phyloP scores from a whole-genome alignment of 2,888 invertebrate genomes.

The Muschampia plurimacula region DNA sequence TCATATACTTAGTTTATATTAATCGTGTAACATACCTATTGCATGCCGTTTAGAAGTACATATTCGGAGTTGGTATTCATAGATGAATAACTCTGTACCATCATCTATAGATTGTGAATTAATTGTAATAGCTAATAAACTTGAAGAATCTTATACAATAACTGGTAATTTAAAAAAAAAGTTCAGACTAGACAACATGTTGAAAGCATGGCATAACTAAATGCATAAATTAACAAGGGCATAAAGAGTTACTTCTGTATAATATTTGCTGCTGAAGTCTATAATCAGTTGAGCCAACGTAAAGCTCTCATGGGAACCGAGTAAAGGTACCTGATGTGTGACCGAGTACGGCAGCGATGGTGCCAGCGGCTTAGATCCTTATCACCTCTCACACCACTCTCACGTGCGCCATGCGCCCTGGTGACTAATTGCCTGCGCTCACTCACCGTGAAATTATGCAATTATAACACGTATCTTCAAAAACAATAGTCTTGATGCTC shows the following conservation, averaged over 20 bases:
- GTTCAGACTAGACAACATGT: conserved; percentile 19
- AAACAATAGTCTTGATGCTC: conserved; percentile 57
- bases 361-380: conserved; percentile 54
- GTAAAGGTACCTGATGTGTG: conserved; percentile 46
- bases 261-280: conserved; percentile 11
- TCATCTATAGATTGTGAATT: no score
- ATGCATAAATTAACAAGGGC: conserved; percentile 29
- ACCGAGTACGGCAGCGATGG: conserved; percentile 42
- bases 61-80: no score
- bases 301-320: conserved; percentile 47
- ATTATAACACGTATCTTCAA: conserved; percentile 67
- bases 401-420: conserved; percentile 57
- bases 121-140: neutral
- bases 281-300: conserved; percentile 27
- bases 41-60: no score
- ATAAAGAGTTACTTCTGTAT: conserved; percentile 14
- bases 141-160: conserved; percentile 14
- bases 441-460: conserved; percentile 75
- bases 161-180: conserved; percentile 8
- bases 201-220: conserved; percentile 21
- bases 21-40: no score
- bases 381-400: conserved; percentile 66
- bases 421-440: conserved; percentile 72
- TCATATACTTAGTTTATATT: no score
- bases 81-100: no score